Conservation (phyloP, 2,888 invertebrate species). For the Crioceris asparagi region DNA sequence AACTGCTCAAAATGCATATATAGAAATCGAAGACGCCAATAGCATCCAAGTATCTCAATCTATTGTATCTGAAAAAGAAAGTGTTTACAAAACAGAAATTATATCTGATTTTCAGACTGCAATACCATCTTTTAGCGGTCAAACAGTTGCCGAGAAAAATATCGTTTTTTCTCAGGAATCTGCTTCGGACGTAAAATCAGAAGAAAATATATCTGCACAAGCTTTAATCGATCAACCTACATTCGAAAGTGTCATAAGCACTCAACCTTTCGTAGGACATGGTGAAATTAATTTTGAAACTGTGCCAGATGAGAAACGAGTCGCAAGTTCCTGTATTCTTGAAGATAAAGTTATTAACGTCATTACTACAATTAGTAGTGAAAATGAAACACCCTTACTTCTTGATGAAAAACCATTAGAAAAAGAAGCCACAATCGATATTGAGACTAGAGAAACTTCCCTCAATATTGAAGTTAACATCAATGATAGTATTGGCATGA, state of each 20-base stretch:
- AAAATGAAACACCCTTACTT: slow-evolving; percentile 37
- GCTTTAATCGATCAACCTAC: slow-evolving; percentile 40
- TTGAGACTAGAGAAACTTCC: slow-evolving; percentile 39
- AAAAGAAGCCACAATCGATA: slow-evolving; percentile 32
- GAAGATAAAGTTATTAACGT: slow-evolving; percentile 38
- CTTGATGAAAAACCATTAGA: slow-evolving; percentile 29
- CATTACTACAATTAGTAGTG: slow-evolving; percentile 42
- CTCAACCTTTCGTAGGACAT: slow-evolving; percentile 35
- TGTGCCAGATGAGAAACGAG: slow-evolving; percentile 32
- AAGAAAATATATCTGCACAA: slow-evolving; percentile 33
- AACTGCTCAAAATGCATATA: slow-evolving; percentile 37
- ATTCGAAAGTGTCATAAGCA: slow-evolving; percentile 38
- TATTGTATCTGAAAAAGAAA: slow-evolving; percentile 42
- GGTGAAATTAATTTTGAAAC: slow-evolving; percentile 36
- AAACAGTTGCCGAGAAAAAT: slow-evolving; percentile 38
- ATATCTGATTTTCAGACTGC: slow-evolving; percentile 33
- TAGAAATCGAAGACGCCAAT: slow-evolving; percentile 37
- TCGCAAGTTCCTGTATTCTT: slow-evolving; percentile 36
- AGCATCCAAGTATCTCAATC: slow-evolving; percentile 40
- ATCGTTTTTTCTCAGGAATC: slow-evolving; percentile 33
- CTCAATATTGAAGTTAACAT: slow-evolving; percentile 39
- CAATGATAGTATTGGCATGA: slow-evolving; percentile 33
- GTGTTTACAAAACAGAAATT: slow-evolving; percentile 24
- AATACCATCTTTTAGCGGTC: slow-evolving; percentile 30
- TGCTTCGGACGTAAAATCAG: slow-evolving; percentile 21